Conservation (phyloP, 1,140 invertebrate genomes). For the Harlomillsia oculata region DNA sequence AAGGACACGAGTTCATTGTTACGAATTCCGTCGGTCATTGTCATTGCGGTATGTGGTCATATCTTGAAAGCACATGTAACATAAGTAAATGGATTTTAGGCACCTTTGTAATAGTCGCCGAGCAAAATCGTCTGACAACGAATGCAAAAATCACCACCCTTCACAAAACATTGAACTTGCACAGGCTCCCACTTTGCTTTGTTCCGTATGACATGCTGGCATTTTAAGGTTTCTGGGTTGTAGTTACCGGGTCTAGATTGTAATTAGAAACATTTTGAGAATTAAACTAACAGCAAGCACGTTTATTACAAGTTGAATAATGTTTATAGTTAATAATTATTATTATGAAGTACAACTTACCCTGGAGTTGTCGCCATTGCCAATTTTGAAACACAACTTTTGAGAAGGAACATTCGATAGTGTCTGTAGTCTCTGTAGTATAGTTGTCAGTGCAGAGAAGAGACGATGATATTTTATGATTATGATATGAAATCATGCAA, state of each 20-base stretch:
- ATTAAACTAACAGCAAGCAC: too few relatives aligned
- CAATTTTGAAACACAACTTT: background rate
- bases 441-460: background rate
- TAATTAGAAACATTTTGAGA: background rate
- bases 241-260: background rate
- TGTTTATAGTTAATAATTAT: background rate
- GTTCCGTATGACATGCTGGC: background rate
- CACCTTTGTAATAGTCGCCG: slow-evolving; percentile 4
- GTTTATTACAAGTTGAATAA: too few relatives aligned
- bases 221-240: too few relatives aligned
- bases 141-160: background rate
- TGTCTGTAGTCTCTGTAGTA: background rate
- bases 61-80: background rate
- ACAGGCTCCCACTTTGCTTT: background rate
- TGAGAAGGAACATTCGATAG: background rate
- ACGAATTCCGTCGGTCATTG: too few relatives aligned
- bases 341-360: background rate
- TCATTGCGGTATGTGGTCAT: too few relatives aligned
- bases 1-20: too few relatives aligned
- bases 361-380: background rate
- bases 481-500: background rate
- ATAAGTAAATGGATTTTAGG: background rate
- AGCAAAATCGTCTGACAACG: background rate
- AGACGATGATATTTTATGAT: background rate
- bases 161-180: background rate